Base-by-base conservation (phyloP, 2,888 invertebrate genomes). In the Papilio demoleus region DNA sequence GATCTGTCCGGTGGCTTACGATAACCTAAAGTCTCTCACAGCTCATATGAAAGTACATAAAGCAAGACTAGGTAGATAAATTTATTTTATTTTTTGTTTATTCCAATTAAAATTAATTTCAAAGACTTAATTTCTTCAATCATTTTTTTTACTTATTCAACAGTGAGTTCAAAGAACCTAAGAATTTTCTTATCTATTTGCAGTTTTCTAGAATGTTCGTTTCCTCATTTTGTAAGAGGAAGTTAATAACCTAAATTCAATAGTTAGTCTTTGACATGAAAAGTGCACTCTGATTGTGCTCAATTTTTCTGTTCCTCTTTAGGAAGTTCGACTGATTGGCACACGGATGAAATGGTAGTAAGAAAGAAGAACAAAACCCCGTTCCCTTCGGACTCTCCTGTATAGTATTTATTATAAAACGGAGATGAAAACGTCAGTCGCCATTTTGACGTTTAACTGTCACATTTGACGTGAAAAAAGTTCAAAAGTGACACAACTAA, bases 31-130 rank as follows among this genome's bases (percentile, higher is more conserved):
- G 75, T 94, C 94, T 0, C 79, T 95, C 53, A 93, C 93, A 70
- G 88, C 93, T 0, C 95, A 95, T 75, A 93, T 94, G 90, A 94
- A 94, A 77, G 87, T 90, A 1, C 95, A 95, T 78, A 93, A 93
- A 77, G 71, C 70, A 9, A 84, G 78, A 76, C 22, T 76, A 76
- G 83, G 87, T 87, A 79, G 17, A 56, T 40, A 67, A 22, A 14
- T 27, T 22, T 27, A 38, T 27, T 24, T 50, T 50, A 24, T 22
- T 27, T 27, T 9, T 53, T 53, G 14, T 27, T n/a, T n/a, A n/a
- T n/a, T n/a, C 2, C 6, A 17, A 40, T 40, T 3, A n/a, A n/a
- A 5, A 5, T 40, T 40, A 36, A 36, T 11, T 36, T 12, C 2
- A 36, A 36, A 12, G 11, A 34, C 11, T 34, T 34, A 34, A 34